Evolutionary conservation across 2,888 invertebrate genomes (phyloP), one percentile per base, ranked within the genome.

Genomic region (Plagodis pulveraria): DNA sequence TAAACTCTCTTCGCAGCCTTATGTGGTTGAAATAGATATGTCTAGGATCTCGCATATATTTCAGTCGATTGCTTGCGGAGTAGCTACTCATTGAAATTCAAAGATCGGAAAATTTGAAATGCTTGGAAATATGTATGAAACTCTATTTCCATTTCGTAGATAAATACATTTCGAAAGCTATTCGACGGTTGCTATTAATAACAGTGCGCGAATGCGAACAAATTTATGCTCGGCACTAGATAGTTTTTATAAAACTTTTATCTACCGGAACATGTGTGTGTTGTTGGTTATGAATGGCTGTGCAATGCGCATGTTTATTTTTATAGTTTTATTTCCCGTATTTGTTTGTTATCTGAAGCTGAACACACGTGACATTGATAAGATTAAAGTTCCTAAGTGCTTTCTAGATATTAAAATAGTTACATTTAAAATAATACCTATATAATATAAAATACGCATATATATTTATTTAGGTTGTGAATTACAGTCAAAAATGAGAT

Each of bases 61-160:
- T 54, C 33, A 10, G 54, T 42, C 45, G 46, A 47, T 48, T 36
- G 52, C 47, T 53, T 34, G 45, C 33, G 49, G 36, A 46, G 56
- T 44, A 73, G 69, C 69, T 65, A 62, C 62, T 70, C 65, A 73
- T 78, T 77, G 72, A 80, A 80, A 78, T 78, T 77, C 73, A 78
- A 77, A 80, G 72, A 71, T 69, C 74, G 63, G 65, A 75, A 74
- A 72, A 78, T 76, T 70, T 72, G 70, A 72, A 71, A 69, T 66
- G 72, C 62, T 60, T 63, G 60, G 54, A 62, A 66, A 63, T 75
- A 74, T 75, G 74, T 74, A 73, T 71, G 65, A 66, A 76, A 55
- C 44, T 58, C 42, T 56, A 53, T 62, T 63, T 60, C 54, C 50
- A 55, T 48, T 59, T 35, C 8, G 50, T 44, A 38, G 46, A 46